phyloP scores from a whole-genome alignment of 1,140 invertebrate species.

The Drosophila setifemur region DNA sequence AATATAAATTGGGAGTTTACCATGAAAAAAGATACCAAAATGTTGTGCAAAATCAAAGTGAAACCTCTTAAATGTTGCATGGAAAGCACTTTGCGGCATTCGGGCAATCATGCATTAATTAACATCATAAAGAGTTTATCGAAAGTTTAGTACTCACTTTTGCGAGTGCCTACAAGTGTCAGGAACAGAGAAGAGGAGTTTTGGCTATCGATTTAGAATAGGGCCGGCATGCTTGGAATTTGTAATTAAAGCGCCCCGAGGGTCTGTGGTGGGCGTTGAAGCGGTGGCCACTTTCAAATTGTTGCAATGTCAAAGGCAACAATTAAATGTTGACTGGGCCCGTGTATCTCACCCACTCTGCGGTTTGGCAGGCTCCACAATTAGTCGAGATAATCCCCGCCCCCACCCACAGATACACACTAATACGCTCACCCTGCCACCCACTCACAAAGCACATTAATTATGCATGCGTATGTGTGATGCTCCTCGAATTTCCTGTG shows the following conservation, averaged over 20 bases:
- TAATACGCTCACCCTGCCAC: not conserved
- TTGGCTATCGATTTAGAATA: slow-evolving; percentile 29
- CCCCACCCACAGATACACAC: slow-evolving; percentile 3
- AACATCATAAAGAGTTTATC: slow-evolving; percentile 38
- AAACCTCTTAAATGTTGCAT: slow-evolving; percentile 6
- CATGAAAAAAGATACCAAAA: too few relatives aligned
- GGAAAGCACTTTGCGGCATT: slow-evolving; percentile 2
- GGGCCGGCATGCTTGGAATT: slow-evolving; percentile 36
- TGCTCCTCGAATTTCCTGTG: slow-evolving; percentile 63
- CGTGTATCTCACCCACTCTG: slow-evolving; percentile 11
- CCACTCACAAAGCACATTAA: slow-evolving; percentile 50
- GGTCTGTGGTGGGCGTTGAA: not conserved
- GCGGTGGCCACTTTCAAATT: slow-evolving; percentile 38
- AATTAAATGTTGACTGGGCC: slow-evolving; percentile 41
- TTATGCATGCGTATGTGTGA: slow-evolving; percentile 63
- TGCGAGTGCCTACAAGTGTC: not conserved
- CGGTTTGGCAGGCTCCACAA: slow-evolving; percentile 62
- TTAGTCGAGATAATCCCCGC: slow-evolving; percentile 44
- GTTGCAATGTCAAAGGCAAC: slow-evolving; percentile 73
- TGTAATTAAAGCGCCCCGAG: slow-evolving; percentile 53
- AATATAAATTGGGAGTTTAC: too few relatives aligned
- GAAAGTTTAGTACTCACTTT: slow-evolving; percentile 20
- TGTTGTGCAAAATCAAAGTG: slow-evolving; percentile 4
- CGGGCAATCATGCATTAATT: slow-evolving; percentile 32
- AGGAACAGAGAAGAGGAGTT: slow-evolving; percentile 11